Conservation (phyloP, 2,113 vertebrate species). For the Pungitius pungitius region DNA sequence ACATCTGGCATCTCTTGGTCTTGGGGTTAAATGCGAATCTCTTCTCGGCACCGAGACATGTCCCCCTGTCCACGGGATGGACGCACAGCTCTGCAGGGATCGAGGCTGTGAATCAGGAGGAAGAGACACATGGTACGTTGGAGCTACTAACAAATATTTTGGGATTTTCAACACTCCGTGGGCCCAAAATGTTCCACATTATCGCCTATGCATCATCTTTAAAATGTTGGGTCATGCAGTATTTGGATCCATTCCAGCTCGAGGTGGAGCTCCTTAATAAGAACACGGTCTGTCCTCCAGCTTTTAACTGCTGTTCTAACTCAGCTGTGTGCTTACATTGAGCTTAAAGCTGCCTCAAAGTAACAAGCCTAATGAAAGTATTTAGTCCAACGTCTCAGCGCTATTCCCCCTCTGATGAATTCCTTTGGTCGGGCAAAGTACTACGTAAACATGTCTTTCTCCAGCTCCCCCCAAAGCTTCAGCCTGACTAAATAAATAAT, state of each 20-base stretch:
- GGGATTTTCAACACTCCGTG: background rate
- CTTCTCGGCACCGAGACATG: constrained; percentile 74
- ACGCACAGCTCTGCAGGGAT: constrained; percentile 73
- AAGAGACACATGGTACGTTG: too few species aligned
- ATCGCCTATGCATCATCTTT: background rate
- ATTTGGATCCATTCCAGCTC: background rate
- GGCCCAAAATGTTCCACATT: background rate
- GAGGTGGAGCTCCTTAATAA: background rate
- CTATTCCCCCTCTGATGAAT: too few species aligned
- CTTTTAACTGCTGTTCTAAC: background rate
- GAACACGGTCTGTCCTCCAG: rapidly evolving
- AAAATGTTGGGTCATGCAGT: background rate
- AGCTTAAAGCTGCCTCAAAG: background rate
- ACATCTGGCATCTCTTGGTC: constrained; percentile 79
- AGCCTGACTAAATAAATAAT: constrained; percentile 20
- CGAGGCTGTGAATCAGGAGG: constrained; percentile 62
- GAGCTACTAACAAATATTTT: background rate
- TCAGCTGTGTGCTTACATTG: too few species aligned
- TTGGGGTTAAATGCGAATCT: constrained; percentile 83
- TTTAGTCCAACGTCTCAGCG: background rate
- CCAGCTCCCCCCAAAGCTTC: background rate
- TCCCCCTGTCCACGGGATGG: constrained; percentile 77
- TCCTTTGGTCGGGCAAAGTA: too few species aligned
- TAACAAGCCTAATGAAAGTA: background rate
- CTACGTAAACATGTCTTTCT: background rate